These are phyloP conservation scores for Anastatus disparis DNA, from an alignment of 1,140 invertebrate genomes.

Conservation along the genomic window DNA sequence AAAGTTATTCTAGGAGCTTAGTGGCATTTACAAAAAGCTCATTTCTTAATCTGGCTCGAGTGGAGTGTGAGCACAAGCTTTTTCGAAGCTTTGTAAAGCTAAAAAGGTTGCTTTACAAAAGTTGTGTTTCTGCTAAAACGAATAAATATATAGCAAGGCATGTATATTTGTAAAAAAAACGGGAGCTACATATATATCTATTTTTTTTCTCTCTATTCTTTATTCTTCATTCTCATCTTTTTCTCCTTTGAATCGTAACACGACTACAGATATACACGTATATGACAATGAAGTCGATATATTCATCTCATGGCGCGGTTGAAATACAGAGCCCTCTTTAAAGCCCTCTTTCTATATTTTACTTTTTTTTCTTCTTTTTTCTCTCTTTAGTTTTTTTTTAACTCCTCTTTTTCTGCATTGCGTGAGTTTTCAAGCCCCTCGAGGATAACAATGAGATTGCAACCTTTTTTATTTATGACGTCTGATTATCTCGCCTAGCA, in stretches of 20 bases:
- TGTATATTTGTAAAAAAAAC: too few relatives aligned
- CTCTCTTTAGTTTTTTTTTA: too few relatives aligned
- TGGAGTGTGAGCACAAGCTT: not conserved
- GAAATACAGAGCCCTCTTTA: not conserved
- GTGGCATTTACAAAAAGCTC: constrained; percentile 9
- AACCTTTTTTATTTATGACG: not conserved
- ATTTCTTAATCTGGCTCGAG: constrained; percentile 24
- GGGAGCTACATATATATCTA: too few relatives aligned
- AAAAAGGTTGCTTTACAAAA: not conserved
- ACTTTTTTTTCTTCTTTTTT: too few relatives aligned
- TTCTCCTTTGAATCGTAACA: not conserved
- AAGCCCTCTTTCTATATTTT: too few relatives aligned
- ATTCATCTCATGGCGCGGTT: not conserved
- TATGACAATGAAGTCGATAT: not conserved
- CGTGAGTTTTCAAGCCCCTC: not conserved
- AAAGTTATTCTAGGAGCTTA: constrained; percentile 21
- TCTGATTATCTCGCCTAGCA: too few relatives aligned
- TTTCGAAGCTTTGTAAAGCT: constrained; percentile 2
- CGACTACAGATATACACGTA: too few relatives aligned
- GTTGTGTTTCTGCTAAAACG: not conserved
- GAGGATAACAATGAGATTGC: not conserved
- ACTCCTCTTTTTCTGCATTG: too few relatives aligned
- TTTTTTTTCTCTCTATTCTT: too few relatives aligned
- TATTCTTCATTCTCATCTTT: not conserved
- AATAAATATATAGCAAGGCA: constrained; percentile 3